phyloP scores from a whole-genome alignment of 2,797 vertebrate genomes.

The Valencia hispanica region DNA sequence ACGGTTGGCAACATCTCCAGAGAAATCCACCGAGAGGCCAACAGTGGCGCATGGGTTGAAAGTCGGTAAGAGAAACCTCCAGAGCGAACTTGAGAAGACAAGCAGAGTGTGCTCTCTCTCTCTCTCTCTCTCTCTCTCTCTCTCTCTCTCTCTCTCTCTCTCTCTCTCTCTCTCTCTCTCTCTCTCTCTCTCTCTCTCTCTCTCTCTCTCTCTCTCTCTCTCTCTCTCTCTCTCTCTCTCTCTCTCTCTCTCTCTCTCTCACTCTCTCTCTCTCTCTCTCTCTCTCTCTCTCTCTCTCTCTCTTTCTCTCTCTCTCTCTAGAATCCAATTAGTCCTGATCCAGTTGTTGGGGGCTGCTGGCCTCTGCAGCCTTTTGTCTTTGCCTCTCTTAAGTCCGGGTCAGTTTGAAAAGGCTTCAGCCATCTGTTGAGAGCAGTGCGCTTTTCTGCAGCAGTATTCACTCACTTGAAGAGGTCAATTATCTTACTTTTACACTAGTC shows the following conservation, averaged over 20 bases:
- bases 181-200: neutral
- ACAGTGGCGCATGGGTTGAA: slow-evolving; percentile 41
- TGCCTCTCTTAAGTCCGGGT: slow-evolving; percentile 29
- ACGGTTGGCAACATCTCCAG: slow-evolving; percentile 58
- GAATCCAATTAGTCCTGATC: slow-evolving; percentile 40
- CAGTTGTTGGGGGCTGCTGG: slow-evolving; percentile 37
- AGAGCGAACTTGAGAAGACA: neutral
- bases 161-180: slow-evolving; percentile 12
- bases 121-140: neutral
- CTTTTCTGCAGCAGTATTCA: slow-evolving; percentile 21
- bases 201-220: slow-evolving; percentile 11
- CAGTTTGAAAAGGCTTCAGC: slow-evolving; percentile 28
- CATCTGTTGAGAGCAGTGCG: slow-evolving; percentile 52
- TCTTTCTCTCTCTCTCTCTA: slow-evolving; percentile 21
- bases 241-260: slow-evolving; percentile 1
- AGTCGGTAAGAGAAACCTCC: neutral
- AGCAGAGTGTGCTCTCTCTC: neutral
- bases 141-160: slow-evolving; percentile 17
- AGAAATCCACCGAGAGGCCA: neutral
- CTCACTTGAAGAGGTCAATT: neutral
- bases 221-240: slow-evolving; percentile 19
- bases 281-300: slow-evolving; percentile 21
- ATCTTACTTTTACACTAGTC: slow-evolving; percentile 1
- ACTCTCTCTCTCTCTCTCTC: slow-evolving; percentile 3
- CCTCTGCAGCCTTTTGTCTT: slow-evolving; percentile 36